Conservation (phyloP, 2,797 vertebrate species). For the Catamblyrhynchus diadema region DNA sequence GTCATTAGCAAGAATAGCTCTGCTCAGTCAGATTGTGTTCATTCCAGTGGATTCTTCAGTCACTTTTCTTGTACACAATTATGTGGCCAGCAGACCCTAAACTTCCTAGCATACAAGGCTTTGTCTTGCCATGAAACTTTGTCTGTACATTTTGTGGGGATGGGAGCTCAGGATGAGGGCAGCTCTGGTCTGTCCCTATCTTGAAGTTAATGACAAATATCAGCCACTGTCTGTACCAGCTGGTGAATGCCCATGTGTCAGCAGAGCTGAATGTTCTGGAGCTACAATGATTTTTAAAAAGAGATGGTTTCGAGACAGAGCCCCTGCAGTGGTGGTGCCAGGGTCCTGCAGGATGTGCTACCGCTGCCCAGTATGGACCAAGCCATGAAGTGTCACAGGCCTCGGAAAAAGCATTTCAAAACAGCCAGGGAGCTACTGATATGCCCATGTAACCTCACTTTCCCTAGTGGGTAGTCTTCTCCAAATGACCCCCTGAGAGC, state of each 20-base stretch:
- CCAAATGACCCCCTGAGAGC: not conserved
- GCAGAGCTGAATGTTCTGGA: not conserved
- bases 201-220: not conserved
- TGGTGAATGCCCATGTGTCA: not conserved
- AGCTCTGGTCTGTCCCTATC: not conserved
- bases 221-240: not conserved
- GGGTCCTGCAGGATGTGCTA: accelerated
- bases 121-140: not conserved
- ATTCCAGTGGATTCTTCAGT: not conserved
- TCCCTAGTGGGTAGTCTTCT: not conserved
- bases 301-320: not conserved
- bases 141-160: not conserved
- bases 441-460: not conserved
- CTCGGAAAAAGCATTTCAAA: not conserved
- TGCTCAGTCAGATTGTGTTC: not conserved
- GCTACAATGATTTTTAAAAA: not conserved
- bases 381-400: not conserved
- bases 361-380: not conserved
- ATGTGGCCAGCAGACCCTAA: not conserved
- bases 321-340: not conserved
- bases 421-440: not conserved
- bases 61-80: not conserved
- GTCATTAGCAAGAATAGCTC: not conserved
- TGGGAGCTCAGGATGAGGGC: not conserved
- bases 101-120: accelerated